Conservation (phyloP, 92 coral and sea anemone genomes). For the Chrysogorgia sp. region DNA sequence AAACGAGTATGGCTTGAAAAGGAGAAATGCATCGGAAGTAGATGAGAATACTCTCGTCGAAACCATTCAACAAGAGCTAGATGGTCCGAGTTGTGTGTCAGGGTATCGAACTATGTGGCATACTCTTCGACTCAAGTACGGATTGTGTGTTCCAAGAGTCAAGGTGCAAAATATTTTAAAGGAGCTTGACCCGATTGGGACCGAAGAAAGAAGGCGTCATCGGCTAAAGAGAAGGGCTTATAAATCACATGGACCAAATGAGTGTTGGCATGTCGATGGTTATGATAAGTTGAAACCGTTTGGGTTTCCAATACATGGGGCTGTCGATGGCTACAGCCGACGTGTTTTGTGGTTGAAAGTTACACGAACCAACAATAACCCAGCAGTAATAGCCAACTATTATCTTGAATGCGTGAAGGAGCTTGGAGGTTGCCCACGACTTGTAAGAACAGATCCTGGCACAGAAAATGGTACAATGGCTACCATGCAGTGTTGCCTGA, state of each 20-base stretch:
- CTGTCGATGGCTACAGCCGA: conserved; percentile 57
- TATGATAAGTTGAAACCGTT: conserved; percentile 53
- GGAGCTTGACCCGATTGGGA: conserved; percentile 59
- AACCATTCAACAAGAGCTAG: conserved; percentile 48
- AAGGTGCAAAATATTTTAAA: conserved; percentile 50
- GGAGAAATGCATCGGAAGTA: conserved; percentile 39
- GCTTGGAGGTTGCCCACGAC: conserved; percentile 13
- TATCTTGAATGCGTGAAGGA: conserved; percentile 18
- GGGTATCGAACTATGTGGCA: conserved; percentile 63
- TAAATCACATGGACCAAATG: conserved; percentile 50
- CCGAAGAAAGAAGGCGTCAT: conserved; percentile 61
- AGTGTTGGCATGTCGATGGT: conserved; percentile 59
- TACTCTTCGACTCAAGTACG: conserved; percentile 58
- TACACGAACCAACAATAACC: conserved; percentile 8
- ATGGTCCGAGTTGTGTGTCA: conserved; percentile 55
- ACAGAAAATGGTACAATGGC: conserved; percentile 25
- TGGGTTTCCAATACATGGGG: conserved; percentile 52
- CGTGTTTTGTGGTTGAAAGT: conserved; percentile 25
- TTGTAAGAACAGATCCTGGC: conserved; percentile 17
- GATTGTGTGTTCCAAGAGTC: conserved; percentile 54
- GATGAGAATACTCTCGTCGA: conserved; percentile 41
- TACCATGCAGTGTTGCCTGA: conserved; percentile 1
- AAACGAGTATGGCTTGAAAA: not conserved
- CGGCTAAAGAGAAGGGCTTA: conserved; percentile 56
- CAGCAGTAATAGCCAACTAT: conserved; percentile 3